These are phyloP conservation scores for Copsychus sechellarum DNA, from an alignment of 2,113 vertebrate genomes.

Conservation along the genomic window DNA sequence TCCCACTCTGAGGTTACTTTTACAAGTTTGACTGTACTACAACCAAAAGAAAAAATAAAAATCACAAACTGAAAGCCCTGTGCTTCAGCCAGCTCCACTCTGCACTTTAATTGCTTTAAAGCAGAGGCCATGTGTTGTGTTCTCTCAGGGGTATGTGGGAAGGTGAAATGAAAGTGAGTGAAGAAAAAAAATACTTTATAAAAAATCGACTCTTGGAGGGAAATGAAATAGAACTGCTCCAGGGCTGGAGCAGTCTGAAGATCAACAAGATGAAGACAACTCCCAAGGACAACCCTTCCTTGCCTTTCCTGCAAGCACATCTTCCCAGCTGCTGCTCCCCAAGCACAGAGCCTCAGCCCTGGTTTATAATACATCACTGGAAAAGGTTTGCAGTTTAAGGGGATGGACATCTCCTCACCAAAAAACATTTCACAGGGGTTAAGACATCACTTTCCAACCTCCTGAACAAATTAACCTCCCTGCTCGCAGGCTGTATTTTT, in stretches of 20 bases:
- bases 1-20: slow-evolving; percentile 25
- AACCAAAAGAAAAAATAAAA: neutral
- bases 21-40: slow-evolving; percentile 45
- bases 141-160: neutral
- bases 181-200: neutral
- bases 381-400: neutral
- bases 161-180: slow-evolving; percentile 34
- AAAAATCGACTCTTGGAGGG: neutral
- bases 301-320: neutral
- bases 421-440: neutral
- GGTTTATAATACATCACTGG: neutral
- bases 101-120: slow-evolving; percentile 50
- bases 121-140: slow-evolving; percentile 48
- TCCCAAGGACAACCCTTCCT: neutral
- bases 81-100: slow-evolving; percentile 55
- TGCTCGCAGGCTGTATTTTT: neutral
- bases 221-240: neutral
- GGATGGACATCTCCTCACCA: neutral
- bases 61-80: slow-evolving; percentile 13
- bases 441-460: neutral
- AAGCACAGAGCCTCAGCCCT: neutral
- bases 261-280: neutral
- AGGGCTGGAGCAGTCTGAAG: neutral
- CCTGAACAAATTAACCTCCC: neutral
- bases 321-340: neutral